Conservation (phyloP, 1,140 invertebrate species). For the Araneus ventricosus region DNA sequence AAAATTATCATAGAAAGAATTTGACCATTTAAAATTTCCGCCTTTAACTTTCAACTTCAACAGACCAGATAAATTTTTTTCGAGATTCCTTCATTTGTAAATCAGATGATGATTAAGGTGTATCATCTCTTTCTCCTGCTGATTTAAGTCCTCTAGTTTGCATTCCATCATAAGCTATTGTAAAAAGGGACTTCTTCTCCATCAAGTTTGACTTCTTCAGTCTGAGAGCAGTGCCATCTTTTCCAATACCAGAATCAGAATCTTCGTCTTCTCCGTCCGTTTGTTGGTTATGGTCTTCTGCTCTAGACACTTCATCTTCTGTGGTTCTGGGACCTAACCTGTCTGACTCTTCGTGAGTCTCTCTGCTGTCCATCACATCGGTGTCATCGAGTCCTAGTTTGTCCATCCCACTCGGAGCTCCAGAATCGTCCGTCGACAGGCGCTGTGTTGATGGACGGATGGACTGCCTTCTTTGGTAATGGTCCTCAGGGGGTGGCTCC, state of each 20-base stretch:
- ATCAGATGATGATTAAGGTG: constrained; percentile 37
- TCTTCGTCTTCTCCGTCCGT: constrained; percentile 71
- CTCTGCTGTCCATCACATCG: constrained; percentile 59
- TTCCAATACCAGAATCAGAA: constrained; percentile 76
- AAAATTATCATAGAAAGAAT: too few species aligned
- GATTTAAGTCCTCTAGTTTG: constrained; percentile 82
- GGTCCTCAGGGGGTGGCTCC: neutral
- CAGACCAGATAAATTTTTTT: too few species aligned
- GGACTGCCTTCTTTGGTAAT: constrained; percentile 61
- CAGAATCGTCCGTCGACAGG: constrained; percentile 48
- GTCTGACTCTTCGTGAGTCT: constrained; percentile 61
- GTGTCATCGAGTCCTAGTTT: constrained; percentile 47
- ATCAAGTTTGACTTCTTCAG: constrained; percentile 81
- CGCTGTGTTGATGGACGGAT: neutral
- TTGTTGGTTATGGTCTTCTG: constrained; percentile 40
- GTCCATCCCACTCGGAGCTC: constrained; percentile 30
- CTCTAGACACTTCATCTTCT: constrained; percentile 61
- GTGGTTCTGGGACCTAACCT: constrained; percentile 47
- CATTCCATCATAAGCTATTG: constrained; percentile 94
- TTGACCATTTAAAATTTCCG: too few species aligned
- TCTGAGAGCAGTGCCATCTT: constrained; percentile 61
- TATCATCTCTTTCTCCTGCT: constrained; percentile 68
- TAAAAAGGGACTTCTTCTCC: constrained; percentile 96
- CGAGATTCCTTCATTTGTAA: neutral
- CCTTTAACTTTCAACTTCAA: too few species aligned